Base-by-base conservation (phyloP, 1,140 invertebrate genomes). In the Papilio glaucus region DNA sequence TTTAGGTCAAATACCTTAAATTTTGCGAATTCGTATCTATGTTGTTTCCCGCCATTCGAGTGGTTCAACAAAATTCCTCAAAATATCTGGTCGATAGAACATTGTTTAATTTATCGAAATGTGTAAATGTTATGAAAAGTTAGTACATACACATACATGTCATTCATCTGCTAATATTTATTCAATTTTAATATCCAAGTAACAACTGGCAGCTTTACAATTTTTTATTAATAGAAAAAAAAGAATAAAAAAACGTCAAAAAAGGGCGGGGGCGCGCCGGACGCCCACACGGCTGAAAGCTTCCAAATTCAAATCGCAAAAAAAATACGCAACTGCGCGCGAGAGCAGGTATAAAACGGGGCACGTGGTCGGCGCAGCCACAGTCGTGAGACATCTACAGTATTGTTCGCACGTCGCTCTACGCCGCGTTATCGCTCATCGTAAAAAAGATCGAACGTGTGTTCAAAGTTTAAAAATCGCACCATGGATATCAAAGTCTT, bases 301-400 rank as follows among this genome's bases (percentile, higher is more conserved):
- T 91, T 90, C 89, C 89, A 91, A 92, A 92, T 88, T 91, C 85
- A 83, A 87, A 91, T 87, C 81, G 87, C 88, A 87, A 91, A 92
- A 90, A 87, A 92, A 88, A 90, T 86, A 82, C 84, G 86, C 88
- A 86, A 90, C 78, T 82, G 85, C 79, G 79, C 84, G 72, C 85
- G 85, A 90, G 84, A 85, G 80, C 81, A 77, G 81, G 75, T 90
- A 92, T 90, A 92, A 87, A 86, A 78, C 60, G 62, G 75, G 83
- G 87, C 90, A 92, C 90, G 90, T 92, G 90, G 81, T 80, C 74
- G 78, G 78, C 78, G 75, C 79, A 80, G 79, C 80, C 83, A 85
- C 90, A 92, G 89, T 91, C 87, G 82, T 73, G 69, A 85, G 82
- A 85, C 83, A 84, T 73, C 77, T 82, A 68, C 78, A 69, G 73